Percentiles rank a stretch among this genome's conserved stretches.
Evolutionary conservation across 2,113 vertebrate species (phyloP).

Genomic region (Lophochroa leadbeateri): DNA sequence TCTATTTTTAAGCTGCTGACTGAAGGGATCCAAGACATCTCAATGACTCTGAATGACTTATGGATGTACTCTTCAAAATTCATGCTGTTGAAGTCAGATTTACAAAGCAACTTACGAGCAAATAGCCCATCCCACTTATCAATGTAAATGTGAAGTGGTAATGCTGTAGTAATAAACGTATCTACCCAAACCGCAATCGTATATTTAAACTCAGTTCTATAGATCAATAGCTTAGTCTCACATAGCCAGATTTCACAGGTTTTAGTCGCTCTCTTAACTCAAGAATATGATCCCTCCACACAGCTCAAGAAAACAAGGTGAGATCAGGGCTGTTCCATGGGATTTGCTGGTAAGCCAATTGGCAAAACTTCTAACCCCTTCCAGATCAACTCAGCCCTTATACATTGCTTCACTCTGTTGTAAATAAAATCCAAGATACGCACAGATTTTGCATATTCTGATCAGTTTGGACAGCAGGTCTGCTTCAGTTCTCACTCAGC

Average conservation of each 20-base stretch:
- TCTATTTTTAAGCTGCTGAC: not conserved
- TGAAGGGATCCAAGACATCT: not conserved
- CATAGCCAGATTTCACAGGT: not conserved
- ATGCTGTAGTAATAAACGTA: not conserved
- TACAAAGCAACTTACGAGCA: not conserved
- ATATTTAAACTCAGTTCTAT: not conserved
- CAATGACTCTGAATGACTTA: not conserved
- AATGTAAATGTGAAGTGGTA: not conserved
- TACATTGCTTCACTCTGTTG: not conserved
- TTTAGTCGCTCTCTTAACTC: not conserved
- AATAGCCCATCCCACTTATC: not conserved
- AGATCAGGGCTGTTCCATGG: not conserved
- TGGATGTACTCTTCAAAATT: not conserved
- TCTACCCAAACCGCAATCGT: not conserved
- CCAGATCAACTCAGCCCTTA: not conserved
- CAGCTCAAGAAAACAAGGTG: not conserved
- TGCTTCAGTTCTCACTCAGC: not conserved
- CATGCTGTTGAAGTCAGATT: not conserved
- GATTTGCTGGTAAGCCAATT: not conserved
- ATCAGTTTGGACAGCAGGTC: not conserved
- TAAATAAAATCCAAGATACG: not conserved
- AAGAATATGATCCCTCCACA: not conserved
- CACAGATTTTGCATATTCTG: not conserved
- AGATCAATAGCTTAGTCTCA: not conserved
- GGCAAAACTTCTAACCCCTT: not conserved